These are phyloP conservation scores for Lamprotornis superbus DNA, from an alignment of 2,113 vertebrate species.

Conservation along the genomic window DNA sequence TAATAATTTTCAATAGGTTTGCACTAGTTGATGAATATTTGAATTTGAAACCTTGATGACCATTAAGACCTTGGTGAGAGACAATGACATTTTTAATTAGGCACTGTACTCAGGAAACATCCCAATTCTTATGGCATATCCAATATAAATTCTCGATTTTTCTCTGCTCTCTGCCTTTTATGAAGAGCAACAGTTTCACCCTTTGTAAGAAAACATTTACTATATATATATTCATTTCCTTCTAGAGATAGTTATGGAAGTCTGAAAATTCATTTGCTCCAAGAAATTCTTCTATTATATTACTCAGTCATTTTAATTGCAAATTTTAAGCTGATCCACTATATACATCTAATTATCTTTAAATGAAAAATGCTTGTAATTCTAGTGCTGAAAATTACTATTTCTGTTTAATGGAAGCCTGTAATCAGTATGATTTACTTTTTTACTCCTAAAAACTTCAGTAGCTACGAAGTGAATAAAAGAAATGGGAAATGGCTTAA, in stretches of 20 bases:
- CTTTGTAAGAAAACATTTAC: background rate
- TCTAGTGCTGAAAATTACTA: conserved; percentile 21
- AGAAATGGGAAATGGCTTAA: background rate
- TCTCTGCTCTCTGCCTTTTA: background rate
- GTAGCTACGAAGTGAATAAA: background rate
- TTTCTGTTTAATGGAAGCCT: conserved; percentile 30
- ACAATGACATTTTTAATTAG: background rate
- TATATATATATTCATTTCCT: background rate
- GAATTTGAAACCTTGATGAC: background rate
- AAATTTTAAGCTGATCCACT: conserved; percentile 41
- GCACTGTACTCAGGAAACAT: background rate
- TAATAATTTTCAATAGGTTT: too few species aligned
- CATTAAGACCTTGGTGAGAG: background rate
- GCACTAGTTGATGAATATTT: background rate
- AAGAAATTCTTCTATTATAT: conserved; percentile 15
- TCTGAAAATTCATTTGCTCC: conserved; percentile 24
- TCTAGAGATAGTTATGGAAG: background rate
- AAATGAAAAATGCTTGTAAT: conserved; percentile 19
- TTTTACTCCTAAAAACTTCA: background rate
- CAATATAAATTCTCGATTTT: background rate
- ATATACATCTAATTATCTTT: conserved; percentile 30
- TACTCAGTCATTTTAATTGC: conserved; percentile 21
- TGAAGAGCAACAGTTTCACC: background rate
- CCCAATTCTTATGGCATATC: background rate
- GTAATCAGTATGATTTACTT: conserved; percentile 34